These are phyloP conservation scores for Polydrusus cervinus DNA, from an alignment of 2,888 invertebrate species.

Conservation along the genomic window DNA sequence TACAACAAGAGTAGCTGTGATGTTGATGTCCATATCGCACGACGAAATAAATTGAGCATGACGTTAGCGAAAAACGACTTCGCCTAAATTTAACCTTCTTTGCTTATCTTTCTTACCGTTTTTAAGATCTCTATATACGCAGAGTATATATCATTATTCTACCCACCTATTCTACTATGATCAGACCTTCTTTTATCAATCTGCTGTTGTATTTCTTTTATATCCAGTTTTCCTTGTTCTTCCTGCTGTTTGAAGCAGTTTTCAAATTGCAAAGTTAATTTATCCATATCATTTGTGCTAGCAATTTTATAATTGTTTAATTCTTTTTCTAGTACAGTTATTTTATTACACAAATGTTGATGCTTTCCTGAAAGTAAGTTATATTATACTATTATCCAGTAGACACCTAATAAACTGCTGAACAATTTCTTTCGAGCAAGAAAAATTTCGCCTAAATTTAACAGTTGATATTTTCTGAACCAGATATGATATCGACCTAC, in stretches of 20 bases:
- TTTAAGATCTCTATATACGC: too few species aligned
- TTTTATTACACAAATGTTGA: conserved; percentile 1
- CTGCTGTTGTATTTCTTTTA: conserved; percentile 46
- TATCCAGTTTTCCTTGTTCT: conserved; percentile 40
- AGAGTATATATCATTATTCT: not conserved
- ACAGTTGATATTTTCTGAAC: too few species aligned
- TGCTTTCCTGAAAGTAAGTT: conserved; percentile 4
- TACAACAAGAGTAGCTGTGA: too few species aligned
- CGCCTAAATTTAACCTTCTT: too few species aligned
- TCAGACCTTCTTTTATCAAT: conserved; percentile 48
- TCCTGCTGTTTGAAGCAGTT: conserved; percentile 27
- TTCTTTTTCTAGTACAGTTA: conserved; percentile 37
- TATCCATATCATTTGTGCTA: conserved; percentile 2
- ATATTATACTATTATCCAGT: not conserved
- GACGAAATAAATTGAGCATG: too few species aligned
- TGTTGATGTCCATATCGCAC: too few species aligned
- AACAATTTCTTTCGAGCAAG: too few species aligned
- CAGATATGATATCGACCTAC: too few species aligned
- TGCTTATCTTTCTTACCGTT: too few species aligned
- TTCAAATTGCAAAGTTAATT: conserved; percentile 38
- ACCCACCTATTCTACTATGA: conserved; percentile 53
- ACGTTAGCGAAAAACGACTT: too few species aligned
- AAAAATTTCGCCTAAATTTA: too few species aligned
- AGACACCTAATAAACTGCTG: not conserved
- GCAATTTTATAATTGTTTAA: conserved; percentile 36